Base-by-base conservation (phyloP, 53 echinoderm and acorn worm genomes). In the Temnopleurus reevesii region DNA sequence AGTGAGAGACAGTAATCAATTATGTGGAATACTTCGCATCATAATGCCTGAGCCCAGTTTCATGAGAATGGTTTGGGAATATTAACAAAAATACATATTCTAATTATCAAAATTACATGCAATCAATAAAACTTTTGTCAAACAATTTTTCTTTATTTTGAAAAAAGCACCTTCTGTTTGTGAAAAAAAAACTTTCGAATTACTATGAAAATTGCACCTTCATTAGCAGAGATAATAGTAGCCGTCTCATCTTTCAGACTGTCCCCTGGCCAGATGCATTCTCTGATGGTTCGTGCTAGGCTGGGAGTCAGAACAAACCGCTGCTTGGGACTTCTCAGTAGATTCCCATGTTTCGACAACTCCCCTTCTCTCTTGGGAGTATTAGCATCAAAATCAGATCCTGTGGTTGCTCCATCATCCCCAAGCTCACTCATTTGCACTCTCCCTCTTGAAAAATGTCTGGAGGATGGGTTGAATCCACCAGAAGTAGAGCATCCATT, bases 181-280 rank as follows among this genome's bases (percentile, higher is more conserved):
- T n/a, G n/a, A n/a, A n/a, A n/a, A n/a, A n/a, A n/a, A n/a, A n/a
- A n/a, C n/a, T n/a, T n/a, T n/a, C n/a, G n/a, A n/a, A n/a, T n/a
- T n/a, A n/a, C n/a, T n/a, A n/a, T n/a, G n/a, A 0, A 12, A 83
- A 35, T 8, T 23, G n/a, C 34, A 97, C 97, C 97, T 90, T 95
- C 92, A 77, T 90, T 95, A 25, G 90, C 90, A 58, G 94, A 92
- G 49, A 97, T 76, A 17, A 97, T 92, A 30, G 92, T 46, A 19
- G 95, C 93, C 28, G 90, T 92, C 53, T 95, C 97, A 24, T 91
- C 43, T 29, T 59, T 59, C 53, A 97, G 77, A 46, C 83, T 88
- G 28, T 94, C 92, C 2, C 81, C 94, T 4, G 93, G 92, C 93
- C 95, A 97, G 76, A 97, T 90, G 56, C 86, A 77, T 29, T 93